phyloP scores from a whole-genome alignment of 2,113 vertebrate genomes.

The Lanius ludovicianus region DNA sequence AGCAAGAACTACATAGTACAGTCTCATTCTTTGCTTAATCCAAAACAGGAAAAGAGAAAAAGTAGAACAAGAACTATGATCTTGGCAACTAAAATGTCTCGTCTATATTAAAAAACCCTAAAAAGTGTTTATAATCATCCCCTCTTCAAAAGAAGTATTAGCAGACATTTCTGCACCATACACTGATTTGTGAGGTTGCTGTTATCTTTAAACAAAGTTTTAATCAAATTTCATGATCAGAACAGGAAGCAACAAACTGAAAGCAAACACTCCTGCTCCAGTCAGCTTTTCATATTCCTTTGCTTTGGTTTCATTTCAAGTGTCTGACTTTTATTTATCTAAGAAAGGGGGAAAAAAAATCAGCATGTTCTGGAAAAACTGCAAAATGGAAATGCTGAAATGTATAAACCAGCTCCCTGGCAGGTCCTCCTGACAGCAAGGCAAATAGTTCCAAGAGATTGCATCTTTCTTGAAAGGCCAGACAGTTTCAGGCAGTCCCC shows the following conservation, averaged over 20 bases:
- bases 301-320: conserved; percentile 30
- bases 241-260: conserved; percentile 27
- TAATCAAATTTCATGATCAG: neutral
- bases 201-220: neutral
- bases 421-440: neutral
- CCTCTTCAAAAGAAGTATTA: neutral
- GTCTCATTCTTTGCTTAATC: neutral
- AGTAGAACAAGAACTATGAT: neutral
- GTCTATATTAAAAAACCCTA: neutral
- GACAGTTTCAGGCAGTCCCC: neutral
- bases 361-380: neutral
- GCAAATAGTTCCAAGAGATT: neutral
- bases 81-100: neutral
- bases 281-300: neutral
- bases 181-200: neutral
- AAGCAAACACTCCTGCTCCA: conserved; percentile 10
- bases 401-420: neutral
- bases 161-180: neutral
- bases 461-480: neutral
- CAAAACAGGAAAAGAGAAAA: neutral
- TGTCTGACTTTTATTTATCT: neutral
- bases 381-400: conserved; percentile 18
- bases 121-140: neutral
- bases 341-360: neutral
- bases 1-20: neutral